Base-by-base conservation (phyloP, 2,797 vertebrate genomes). In the Coracias cyanogaster region DNA sequence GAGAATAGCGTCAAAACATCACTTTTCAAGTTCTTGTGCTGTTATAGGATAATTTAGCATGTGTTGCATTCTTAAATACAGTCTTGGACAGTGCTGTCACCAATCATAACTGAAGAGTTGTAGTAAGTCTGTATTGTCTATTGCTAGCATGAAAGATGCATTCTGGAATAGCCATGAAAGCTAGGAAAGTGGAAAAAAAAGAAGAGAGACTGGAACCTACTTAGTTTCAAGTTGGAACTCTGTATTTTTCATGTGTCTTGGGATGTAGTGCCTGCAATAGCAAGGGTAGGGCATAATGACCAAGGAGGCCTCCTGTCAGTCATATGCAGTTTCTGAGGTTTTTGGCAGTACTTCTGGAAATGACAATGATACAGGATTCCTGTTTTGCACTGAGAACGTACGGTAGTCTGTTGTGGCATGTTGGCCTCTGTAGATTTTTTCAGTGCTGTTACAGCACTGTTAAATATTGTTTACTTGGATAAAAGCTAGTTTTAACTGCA, bases 391-490 rank as follows among this genome's bases (percentile, higher is more conserved):
- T 91, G 84, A 81, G 95, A 96, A 86, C 51, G 12, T 90, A 35
- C 61, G 76, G 78, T 89, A 96, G 88, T 84, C 90, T 69, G 73
- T 70, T 84, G 20, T 89, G 95, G 93, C 88, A 74, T 93, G 89
- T 93, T 97, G 96, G 77, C 91, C 91, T 96, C 81, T 76, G 61
- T 69, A 77, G 77, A 65, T 96, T 96, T 96, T 96, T 97, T 91
- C 94, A 96, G 85, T 94, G 76, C 77, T 93, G 43, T 86, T 95
- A 70, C 41, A 43, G 7, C 84, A 62, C 88, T 57, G 41, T 86
- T 97, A 95, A 77, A 65, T 87, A 74, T 52, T 74, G 41, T 51
- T 91, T 57, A 49, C 60, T 67, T 2, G 0, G 12, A 20, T 43
- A 22, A 49, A 57, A 82, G n/a, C 26, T 57, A 35, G 21, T 85